Evolutionary conservation across 1,140 invertebrate species (phyloP).

Genomic region (Trichoplusia ni): DNA sequence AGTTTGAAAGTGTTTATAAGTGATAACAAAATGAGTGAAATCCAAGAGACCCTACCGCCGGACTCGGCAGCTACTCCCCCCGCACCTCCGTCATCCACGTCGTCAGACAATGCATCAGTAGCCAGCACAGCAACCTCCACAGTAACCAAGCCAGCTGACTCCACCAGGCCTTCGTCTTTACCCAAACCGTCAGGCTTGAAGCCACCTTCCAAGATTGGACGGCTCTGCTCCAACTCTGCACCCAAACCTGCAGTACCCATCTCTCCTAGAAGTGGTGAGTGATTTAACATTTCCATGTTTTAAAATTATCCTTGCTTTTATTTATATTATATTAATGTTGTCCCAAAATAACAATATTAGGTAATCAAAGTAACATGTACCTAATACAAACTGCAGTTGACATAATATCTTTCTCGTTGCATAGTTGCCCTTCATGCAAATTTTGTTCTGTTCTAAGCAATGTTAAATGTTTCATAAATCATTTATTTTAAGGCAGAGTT

Average conservation of each 20-base stretch:
- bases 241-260: slow-evolving; percentile 83
- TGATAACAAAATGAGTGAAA: slow-evolving; percentile 73
- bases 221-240: slow-evolving; percentile 81
- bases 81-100: slow-evolving; percentile 52
- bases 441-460: slow-evolving; percentile 14
- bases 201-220: slow-evolving; percentile 84
- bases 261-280: slow-evolving; percentile 82
- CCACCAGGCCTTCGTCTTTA: slow-evolving; percentile 59
- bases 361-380: too few relatives aligned
- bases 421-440: slow-evolving; percentile 1
- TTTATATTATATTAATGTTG: neutral
- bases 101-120: slow-evolving; percentile 61
- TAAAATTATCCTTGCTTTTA: neutral
- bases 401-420: slow-evolving; percentile 36
- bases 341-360: too few relatives aligned
- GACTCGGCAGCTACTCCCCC: slow-evolving; percentile 46
- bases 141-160: slow-evolving; percentile 44
- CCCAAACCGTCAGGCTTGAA: slow-evolving; percentile 82
- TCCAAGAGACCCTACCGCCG: slow-evolving; percentile 45
- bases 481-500: slow-evolving; percentile 38
- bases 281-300: slow-evolving; percentile 3
- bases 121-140: slow-evolving; percentile 61
- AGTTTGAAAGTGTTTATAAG: slow-evolving; percentile 52
- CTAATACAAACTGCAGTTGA: slow-evolving; percentile 80
- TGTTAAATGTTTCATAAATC: slow-evolving; percentile 17